phyloP scores from a whole-genome alignment of 2,113 vertebrate species.

The Arothron firmamentum region DNA sequence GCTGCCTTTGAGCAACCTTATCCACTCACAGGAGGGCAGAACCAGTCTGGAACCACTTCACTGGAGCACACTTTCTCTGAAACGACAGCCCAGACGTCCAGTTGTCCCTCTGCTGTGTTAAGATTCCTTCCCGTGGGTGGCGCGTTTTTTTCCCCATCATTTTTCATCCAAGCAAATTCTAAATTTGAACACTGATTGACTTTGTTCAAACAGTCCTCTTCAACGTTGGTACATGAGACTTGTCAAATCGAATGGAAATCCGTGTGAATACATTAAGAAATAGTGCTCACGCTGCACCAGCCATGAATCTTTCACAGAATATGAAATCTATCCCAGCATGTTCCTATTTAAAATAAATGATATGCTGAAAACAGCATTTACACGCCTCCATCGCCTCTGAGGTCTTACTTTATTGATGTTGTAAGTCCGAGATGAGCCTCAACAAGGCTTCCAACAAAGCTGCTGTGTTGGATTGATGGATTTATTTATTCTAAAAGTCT shows the following conservation, averaged over 20 bases:
- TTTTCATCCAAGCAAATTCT: no score
- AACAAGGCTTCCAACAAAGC: not conserved
- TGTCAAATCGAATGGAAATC: not conserved
- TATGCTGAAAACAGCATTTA: not conserved
- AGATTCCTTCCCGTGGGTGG: no score
- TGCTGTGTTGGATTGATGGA: not conserved
- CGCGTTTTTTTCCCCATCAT: no score
- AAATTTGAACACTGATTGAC: no score
- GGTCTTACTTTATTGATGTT: slow-evolving; percentile 15
- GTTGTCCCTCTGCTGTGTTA: no score
- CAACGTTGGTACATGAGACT: no score
- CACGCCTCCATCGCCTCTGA: not conserved
- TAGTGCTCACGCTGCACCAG: not conserved
- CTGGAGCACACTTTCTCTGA: not conserved
- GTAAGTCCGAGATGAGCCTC: not conserved
- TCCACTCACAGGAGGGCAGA: not conserved
- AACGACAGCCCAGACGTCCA: not conserved
- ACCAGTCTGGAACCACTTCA: not conserved
- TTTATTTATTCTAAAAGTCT: not conserved
- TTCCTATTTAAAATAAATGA: slow-evolving; percentile 6
- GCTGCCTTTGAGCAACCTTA: not conserved
- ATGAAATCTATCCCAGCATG: slow-evolving; percentile 25
- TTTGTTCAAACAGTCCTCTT: no score
- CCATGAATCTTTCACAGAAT: slow-evolving; percentile 15
- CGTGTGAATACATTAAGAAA: not conserved